Conservation (phyloP, 2,888 invertebrate genomes). For the Dolomedes plantarius region DNA sequence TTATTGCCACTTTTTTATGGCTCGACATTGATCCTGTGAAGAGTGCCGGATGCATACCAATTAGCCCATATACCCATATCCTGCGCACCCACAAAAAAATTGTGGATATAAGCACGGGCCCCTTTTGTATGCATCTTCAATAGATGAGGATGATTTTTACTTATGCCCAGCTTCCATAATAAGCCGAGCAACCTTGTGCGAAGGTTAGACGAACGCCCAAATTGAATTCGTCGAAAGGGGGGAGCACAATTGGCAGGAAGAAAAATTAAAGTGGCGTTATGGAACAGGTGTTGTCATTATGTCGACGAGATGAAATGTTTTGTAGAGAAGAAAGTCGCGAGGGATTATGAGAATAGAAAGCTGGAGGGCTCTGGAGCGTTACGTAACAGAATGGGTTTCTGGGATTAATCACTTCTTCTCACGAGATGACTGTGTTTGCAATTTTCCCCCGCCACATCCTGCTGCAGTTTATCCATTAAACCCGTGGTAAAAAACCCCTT, state of each 20-base stretch:
- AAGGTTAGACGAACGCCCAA: slow-evolving; percentile 16
- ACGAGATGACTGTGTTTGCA: background rate
- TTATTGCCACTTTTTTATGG: slow-evolving; percentile 23
- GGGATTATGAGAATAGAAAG: background rate
- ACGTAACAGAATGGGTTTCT: background rate
- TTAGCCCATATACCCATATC: slow-evolving; percentile 63
- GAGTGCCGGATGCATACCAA: slow-evolving; percentile 52
- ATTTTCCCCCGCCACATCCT: background rate
- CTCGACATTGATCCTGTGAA: slow-evolving; percentile 48
- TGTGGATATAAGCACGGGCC: background rate
- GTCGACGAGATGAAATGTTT: background rate
- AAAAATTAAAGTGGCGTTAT: slow-evolving; percentile 3
- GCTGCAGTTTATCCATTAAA: no score
- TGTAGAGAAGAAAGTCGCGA: background rate
- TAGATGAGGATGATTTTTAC: background rate
- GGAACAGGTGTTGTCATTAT: background rate
- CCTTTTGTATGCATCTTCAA: background rate
- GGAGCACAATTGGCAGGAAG: slow-evolving; percentile 7
- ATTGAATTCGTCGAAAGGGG: slow-evolving; percentile 15
- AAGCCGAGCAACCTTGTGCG: slow-evolving; percentile 15
- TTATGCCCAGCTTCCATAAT: background rate
- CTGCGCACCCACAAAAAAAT: slow-evolving; percentile 18
- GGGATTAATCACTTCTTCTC: background rate
- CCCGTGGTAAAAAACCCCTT: no score
- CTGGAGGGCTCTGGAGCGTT: slow-evolving; percentile 9